Conservation (phyloP, 2,797 vertebrate genomes). For the Protonibea diacanthus region DNA sequence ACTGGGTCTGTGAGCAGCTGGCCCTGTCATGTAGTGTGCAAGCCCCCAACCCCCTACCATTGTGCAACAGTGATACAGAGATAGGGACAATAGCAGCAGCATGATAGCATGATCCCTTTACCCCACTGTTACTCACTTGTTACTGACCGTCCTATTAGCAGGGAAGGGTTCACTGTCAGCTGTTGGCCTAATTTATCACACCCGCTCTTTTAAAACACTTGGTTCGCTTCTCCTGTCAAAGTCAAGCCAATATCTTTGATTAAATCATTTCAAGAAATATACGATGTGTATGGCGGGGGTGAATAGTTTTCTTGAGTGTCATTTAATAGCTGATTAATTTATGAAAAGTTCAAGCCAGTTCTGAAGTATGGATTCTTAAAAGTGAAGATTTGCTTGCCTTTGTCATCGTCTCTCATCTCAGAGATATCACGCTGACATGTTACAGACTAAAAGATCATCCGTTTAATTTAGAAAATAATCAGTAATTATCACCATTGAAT, state of each 20-base stretch:
- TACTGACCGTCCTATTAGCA: constrained; percentile 60
- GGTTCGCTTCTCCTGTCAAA: constrained; percentile 19
- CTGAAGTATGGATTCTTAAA: neutral
- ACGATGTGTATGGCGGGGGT: neutral
- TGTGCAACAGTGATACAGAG: constrained; percentile 52
- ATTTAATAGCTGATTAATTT: neutral
- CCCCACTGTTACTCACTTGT: constrained; percentile 52
- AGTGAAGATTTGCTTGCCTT: neutral
- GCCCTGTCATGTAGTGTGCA: constrained; percentile 72
- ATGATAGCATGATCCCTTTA: constrained; percentile 70
- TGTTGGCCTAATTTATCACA: constrained; percentile 51
- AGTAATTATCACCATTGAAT: neutral
- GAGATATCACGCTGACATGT: neutral
- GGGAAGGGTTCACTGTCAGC: constrained; percentile 57
- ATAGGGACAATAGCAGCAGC: constrained; percentile 73
- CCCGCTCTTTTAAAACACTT: constrained; percentile 30
- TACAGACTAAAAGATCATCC: neutral
- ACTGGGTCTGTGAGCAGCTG: constrained; percentile 78
- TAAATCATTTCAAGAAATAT: neutral
- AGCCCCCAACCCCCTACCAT: constrained; percentile 30
- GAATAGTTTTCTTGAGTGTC: neutral
- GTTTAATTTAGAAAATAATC: neutral
- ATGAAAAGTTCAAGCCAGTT: neutral
- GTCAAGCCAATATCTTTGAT: neutral
- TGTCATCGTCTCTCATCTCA: neutral